Conservation (phyloP, 2,888 invertebrate species). For the Amblyjoppa proteus region DNA sequence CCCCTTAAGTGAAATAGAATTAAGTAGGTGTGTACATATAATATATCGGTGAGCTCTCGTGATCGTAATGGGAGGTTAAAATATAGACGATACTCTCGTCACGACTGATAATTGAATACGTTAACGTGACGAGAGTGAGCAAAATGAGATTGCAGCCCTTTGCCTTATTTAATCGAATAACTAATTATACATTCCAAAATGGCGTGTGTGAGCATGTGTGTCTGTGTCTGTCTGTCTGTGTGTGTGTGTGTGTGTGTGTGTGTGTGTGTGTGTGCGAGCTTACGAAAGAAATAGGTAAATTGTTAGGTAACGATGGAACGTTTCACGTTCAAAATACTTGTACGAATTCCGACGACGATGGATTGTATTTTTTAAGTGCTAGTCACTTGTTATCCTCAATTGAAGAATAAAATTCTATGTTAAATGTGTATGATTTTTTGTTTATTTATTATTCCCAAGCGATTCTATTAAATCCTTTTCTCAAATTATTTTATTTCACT, state of each 20-base stretch:
- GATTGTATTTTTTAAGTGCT: constrained; percentile 81
- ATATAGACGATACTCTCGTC: constrained; percentile 62
- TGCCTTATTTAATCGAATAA: constrained; percentile 60
- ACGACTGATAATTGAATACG: constrained; percentile 54
- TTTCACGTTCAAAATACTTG: constrained; percentile 38
- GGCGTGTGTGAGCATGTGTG: constrained; percentile 32
- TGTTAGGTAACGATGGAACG: constrained; percentile 32
- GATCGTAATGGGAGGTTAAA: constrained; percentile 29
- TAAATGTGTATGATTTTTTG: constrained; percentile 71
- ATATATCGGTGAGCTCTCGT: constrained; percentile 47
- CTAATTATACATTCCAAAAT: constrained; percentile 69
- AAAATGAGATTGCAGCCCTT: constrained; percentile 45
- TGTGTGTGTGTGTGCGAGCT: constrained; percentile 32
- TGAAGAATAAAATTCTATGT: constrained; percentile 82
- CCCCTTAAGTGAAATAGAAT: constrained; percentile 22
- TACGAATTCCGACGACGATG: constrained; percentile 58
- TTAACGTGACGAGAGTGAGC: constrained; percentile 54
- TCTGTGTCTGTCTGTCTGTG: constrained; percentile 22
- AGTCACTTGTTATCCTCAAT: constrained; percentile 83
- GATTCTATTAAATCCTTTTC: background rate
- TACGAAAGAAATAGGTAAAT: constrained; percentile 48
- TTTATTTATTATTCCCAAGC: background rate
- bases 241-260: constrained; percentile 39
- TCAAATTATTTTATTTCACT: background rate
- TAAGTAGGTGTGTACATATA: constrained; percentile 58